Base-by-base conservation (phyloP, 2,113 vertebrate genomes). In the Pseudopipra pipra region DNA sequence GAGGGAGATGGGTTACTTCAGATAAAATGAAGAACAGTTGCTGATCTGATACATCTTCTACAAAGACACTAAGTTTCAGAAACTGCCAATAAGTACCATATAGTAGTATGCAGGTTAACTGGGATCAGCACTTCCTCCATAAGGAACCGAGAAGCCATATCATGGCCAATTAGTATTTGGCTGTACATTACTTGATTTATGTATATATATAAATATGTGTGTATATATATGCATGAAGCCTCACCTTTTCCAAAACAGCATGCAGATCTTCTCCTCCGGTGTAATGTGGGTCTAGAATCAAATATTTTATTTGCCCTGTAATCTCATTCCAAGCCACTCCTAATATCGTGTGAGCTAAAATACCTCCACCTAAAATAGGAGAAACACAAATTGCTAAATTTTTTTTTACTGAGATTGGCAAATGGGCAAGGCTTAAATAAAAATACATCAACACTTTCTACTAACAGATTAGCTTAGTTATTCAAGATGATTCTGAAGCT, bases 231-330 rank as follows among this genome's bases (percentile, higher is more conserved):
- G 80, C 51, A 76, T n/a, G 31, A 35, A 80, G 46, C 28, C 85
- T 90, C 96, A 99, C 99, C 98, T 99, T 99, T 89, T 99, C 99
- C 91, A 98, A 98, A 96, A 99, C 97, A 65, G 98, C 95, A 33
- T 99, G 98, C 30, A 99, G 96, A 92, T 99, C 99, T 97, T 99
- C 99, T 74, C 98, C 98, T 47, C 99, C 99, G 28, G 99, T 99
- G 91, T 99, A 99, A 97, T 99, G 99, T 58, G 99, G 99, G 94
- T 99, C 99, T 37, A 99, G 96, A 94, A 99, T 99, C 47, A 99
- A 98, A 87, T 98, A 99, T 87, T 98, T 99, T 77, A 98, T 99
- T 70, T 99, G 97, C 19, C 99, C 99, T 16, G 98, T 99, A 61
- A 95, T 97, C 91, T 99, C 99, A 96, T 99, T 99, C 99, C 99